These are phyloP conservation scores for Ernsta delagoae DNA, from an alignment of 2,888 invertebrate genomes.

Conservation along the genomic window DNA sequence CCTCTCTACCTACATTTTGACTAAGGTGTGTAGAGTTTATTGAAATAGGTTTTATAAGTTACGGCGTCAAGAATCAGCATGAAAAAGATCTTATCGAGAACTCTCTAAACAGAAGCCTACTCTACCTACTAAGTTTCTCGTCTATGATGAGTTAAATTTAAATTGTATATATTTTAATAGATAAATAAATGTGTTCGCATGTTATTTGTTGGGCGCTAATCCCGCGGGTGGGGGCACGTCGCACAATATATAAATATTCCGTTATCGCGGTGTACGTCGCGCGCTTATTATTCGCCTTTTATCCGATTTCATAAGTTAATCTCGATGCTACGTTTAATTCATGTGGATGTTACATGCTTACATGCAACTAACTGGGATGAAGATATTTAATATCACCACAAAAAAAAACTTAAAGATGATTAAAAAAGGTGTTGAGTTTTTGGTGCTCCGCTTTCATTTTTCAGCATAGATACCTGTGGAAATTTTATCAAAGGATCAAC, in stretches of 20 bases:
- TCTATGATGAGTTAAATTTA: background rate
- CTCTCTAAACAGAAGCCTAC: background rate
- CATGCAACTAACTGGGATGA: background rate
- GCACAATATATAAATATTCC: conserved; percentile 54
- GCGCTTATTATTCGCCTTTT: conserved; percentile 61
- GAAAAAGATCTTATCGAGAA: background rate
- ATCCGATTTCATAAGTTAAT: conserved; percentile 69
- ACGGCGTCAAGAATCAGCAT: too few species aligned
- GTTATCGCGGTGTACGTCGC: conserved; percentile 55
- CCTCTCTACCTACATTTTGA: too few species aligned
- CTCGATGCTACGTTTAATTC: conserved; percentile 44
- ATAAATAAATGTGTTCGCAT: background rate
- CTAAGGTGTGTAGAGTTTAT: too few species aligned
- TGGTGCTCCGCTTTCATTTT: too few species aligned
- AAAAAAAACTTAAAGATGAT: background rate
- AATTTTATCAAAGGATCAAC: too few species aligned
- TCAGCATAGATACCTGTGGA: too few species aligned
- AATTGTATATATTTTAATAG: too few species aligned
- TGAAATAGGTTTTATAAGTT: too few species aligned
- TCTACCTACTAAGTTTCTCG: background rate
- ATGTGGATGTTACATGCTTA: conserved; percentile 40
- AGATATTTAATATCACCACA: background rate
- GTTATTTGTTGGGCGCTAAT: background rate
- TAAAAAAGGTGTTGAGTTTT: background rate
- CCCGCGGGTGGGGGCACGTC: background rate